A percentile compares a stretch with the other conserved stretches of the same genome.
Evolutionary conservation across 2,797 vertebrate species (phyloP).

Genomic region (Fundulus diaphanus): DNA sequence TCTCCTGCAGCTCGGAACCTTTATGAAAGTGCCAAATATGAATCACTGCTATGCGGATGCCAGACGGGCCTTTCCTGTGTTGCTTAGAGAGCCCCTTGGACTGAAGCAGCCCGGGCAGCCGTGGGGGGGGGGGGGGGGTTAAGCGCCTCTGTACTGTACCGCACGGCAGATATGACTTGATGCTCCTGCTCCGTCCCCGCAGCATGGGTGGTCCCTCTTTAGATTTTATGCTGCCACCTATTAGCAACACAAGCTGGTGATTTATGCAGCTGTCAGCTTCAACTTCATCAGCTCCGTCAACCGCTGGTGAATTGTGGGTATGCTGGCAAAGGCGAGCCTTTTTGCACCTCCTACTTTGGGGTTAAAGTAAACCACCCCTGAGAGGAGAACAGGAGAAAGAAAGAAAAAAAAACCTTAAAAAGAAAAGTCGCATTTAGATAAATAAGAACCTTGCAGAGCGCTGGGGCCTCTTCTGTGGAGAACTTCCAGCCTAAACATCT

Average conservation of each 20-base stretch:
- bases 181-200: slow-evolving; percentile 77
- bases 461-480: slow-evolving; percentile 81
- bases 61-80: slow-evolving; percentile 83
- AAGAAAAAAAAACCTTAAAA: slow-evolving; percentile 76
- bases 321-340: slow-evolving; percentile 76
- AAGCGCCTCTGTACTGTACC: slow-evolving; percentile 86
- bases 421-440: slow-evolving; percentile 82
- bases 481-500: slow-evolving; percentile 77
- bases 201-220: slow-evolving; percentile 91
- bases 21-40: slow-evolving; percentile 86
- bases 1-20: slow-evolving; percentile 74
- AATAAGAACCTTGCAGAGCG: slow-evolving; percentile 86
- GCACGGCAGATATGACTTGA: slow-evolving; percentile 82
- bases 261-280: slow-evolving; percentile 96
- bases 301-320: slow-evolving; percentile 90
- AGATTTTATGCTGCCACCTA: slow-evolving; percentile 88
- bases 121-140: slow-evolving; percentile 80
- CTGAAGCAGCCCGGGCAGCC: slow-evolving; percentile 59
- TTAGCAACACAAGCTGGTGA: slow-evolving; percentile 89
- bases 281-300: slow-evolving; percentile 86
- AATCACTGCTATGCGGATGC: slow-evolving; percentile 81
- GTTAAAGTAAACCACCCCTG: slow-evolving; percentile 83
- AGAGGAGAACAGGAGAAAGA: slow-evolving; percentile 58
- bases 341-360: slow-evolving; percentile 76
- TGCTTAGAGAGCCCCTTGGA: slow-evolving; percentile 79